Percentiles rank a stretch among this genome's conserved stretches.
These are phyloP conservation scores for Habropoda laboriosa DNA, from an alignment of 1,140 invertebrate genomes.

Conservation along the genomic window DNA sequence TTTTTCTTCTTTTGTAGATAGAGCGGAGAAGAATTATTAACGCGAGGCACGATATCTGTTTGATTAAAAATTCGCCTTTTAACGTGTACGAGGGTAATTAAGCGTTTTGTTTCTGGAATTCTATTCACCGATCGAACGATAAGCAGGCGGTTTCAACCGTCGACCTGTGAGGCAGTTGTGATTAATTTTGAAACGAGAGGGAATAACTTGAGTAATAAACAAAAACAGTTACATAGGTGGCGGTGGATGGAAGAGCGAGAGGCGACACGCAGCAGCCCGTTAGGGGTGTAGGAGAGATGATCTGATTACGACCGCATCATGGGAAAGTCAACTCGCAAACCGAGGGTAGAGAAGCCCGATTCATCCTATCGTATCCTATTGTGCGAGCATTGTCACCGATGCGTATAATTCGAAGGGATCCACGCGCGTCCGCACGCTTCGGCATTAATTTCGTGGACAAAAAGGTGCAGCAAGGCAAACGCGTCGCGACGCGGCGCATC, in stretches of 20 bases:
- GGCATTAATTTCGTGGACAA: slow-evolving; percentile 68
- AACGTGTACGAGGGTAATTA: background rate
- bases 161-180: background rate
- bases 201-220: slow-evolving; percentile 46
- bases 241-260: background rate
- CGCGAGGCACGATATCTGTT: background rate
- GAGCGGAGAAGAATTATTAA: background rate
- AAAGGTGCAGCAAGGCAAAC: slow-evolving; percentile 3
- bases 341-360: slow-evolving; percentile 67
- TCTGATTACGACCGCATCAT: slow-evolving; percentile 79
- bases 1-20: too few relatives aligned
- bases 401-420: slow-evolving; percentile 72
- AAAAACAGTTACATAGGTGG: slow-evolving; percentile 39
- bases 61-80: background rate
- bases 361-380: slow-evolving; percentile 71
- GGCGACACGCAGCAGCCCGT: slow-evolving; percentile 24
- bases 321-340: slow-evolving; percentile 76
- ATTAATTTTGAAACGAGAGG: slow-evolving; percentile 23
- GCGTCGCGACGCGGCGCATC: background rate
- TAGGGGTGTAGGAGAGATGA: slow-evolving; percentile 72
- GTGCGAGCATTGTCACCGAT: slow-evolving; percentile 72
- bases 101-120: background rate
- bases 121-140: background rate
- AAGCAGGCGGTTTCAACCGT: background rate
- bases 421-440: slow-evolving; percentile 59